Evolutionary conservation across 2,113 vertebrate species (phyloP), one percentile per base, ranked within the genome.

Genomic region (Choloepus hoffmanni): DNA sequence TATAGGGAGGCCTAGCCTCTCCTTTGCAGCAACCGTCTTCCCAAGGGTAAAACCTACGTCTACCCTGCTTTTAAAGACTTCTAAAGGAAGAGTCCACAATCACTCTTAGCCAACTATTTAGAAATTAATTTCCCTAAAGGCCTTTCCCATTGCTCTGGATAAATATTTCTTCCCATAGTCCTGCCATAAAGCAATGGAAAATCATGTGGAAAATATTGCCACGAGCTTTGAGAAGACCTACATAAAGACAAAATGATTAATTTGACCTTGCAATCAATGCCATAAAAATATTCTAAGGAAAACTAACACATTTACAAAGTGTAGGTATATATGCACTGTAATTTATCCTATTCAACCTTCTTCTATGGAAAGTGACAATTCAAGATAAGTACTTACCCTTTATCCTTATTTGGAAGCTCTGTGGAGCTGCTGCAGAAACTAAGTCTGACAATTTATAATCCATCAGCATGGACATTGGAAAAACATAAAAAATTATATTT

Each of bases 161-260:
- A 78, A 40, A 85, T 40, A 62, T 43, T 72, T 73, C 14, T 89
- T 50, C 26, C 76, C 48, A 58, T 1, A 55, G 48, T 50, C 28
- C 43, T 91, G 18, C 36, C 2, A 19, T 55, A 43, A 60, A 76
- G 28, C 65, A 36, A 23, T 78, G 55, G 53, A 55, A 92, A 81
- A n/a, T 76, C 62, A 0, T 76, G 45, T 78, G 45, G 43, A 55
- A 92, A 81, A n/a, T 76, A 62, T 1, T 76, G 45, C 53, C 62
- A 33, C 24, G n/a, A 85, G 16, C 92, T 93, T 58, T 73, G 62
- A 82, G 40, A 86, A 95, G 85, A 92, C 24, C 43, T 93, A 85
- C 2, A 48, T 67, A 70, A 84, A 88, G n/a, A 85, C 40, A 92
- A 84, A 89, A 10, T 40, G 26, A 77, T 18, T 78, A 33, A 67